Evolutionary conservation across 1,140 invertebrate species (phyloP).

Genomic region (Aporrectodea caliginosa): DNA sequence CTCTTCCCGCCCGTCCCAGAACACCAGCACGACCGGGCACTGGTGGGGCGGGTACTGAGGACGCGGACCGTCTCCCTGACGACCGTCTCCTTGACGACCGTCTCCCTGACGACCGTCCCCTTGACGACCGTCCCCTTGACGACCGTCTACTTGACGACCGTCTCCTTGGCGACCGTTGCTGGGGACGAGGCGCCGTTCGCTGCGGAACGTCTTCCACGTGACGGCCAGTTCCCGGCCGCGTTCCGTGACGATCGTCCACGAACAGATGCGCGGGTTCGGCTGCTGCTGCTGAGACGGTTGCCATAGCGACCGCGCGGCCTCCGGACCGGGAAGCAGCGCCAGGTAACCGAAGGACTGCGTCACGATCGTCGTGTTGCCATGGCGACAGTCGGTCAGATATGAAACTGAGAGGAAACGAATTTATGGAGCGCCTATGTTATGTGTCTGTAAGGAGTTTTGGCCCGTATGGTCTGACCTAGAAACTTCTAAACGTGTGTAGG

Average conservation of each 20-base stretch:
- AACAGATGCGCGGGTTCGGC: neutral
- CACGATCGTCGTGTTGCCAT: constrained; percentile 4
- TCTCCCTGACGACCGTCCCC: neutral
- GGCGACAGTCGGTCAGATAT: neutral
- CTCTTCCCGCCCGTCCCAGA: neutral
- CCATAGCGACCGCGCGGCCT: neutral
- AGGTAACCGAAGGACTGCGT: neutral
- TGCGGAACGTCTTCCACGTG: neutral
- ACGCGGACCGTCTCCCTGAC: no score
- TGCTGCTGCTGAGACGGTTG: neutral
- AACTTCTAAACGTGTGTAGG: no score
- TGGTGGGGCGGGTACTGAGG: no score
- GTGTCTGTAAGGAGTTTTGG: no score
- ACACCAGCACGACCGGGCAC: neutral
- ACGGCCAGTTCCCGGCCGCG: neutral
- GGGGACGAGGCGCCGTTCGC: neutral
- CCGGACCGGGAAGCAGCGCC: neutral
- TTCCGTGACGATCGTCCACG: constrained; percentile 19
- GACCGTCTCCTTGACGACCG: neutral
- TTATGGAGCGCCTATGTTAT: no score
- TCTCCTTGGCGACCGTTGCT: neutral
- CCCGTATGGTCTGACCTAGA: no score
- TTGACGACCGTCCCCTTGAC: neutral
- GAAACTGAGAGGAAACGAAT: no score
- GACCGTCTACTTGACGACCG: neutral